Base-by-base conservation (phyloP, 1,140 invertebrate species). In the Hylaeus anthracinus region DNA sequence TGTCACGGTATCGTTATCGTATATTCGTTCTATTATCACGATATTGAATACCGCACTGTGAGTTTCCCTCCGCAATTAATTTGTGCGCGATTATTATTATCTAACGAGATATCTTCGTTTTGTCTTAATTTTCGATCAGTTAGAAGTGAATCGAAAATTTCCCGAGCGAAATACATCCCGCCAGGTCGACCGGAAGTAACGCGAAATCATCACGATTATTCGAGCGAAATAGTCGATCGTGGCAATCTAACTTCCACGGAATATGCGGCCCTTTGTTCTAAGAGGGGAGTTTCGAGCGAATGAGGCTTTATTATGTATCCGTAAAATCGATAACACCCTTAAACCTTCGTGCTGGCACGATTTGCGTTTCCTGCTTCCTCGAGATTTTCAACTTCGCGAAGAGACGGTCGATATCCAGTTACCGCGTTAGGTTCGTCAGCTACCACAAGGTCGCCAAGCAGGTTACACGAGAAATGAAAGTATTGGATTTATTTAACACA, bases 241-340 rank as follows among this genome's bases (percentile, higher is more conserved):
- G 43, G 9, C 69, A 51, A 72, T 45, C 26, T 64, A 61, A 72
- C 53, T 77, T 77, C 26, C 12, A 55, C 8, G 37, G 56, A 71
- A 26, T 9, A 26, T 39, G 43, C 12, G n/a, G 14, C 53, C 79
- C 51, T 67, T 81, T 82, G 81, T 84, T 83, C 66, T 64, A 26
- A 26, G 45, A 12, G 73, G 45, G 41, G 51, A 73, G 61, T 64
- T 77, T 73, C 39, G 55, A 56, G n/a, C 43, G 67, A 72, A 70
- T 39, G 51, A n/a, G 48, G 48, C 61, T 83, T 55, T 74, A 66
- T 75, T 83, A 67, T 85, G 48, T 65, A 74, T 84, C 48, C 53
- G 43, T 58, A 41, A 79, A 69, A 83, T 83, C 83, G 83, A 83
- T 83, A 85, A 58, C 60, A 74, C 48, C 71, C 71, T 77, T 64